phyloP scores from a whole-genome alignment of 2,797 vertebrate genomes.

The Meda fulgida region DNA sequence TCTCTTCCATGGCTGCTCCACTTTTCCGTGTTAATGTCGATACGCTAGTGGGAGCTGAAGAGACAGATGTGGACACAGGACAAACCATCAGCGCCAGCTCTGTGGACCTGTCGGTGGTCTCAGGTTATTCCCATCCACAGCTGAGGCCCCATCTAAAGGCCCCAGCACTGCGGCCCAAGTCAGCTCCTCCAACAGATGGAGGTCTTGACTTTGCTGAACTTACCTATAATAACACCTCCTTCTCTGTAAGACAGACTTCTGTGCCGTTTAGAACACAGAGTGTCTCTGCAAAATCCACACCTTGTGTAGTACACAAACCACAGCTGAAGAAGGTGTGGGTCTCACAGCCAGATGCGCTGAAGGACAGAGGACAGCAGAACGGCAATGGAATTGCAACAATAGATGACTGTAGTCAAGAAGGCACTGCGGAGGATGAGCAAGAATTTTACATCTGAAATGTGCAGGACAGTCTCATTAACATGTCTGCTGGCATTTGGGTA shows the following conservation, averaged over 20 bases:
- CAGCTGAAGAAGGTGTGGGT: constrained; percentile 34
- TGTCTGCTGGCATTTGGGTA: background rate
- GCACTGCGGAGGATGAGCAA: constrained; percentile 72
- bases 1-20: constrained; percentile 65
- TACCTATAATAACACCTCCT: constrained; percentile 40
- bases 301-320: constrained; percentile 42
- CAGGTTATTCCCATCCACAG: constrained; percentile 78
- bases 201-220: constrained; percentile 62
- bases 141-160: constrained; percentile 41
- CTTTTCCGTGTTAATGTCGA: constrained; percentile 83
- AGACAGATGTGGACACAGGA: constrained; percentile 94
- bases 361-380: background rate
- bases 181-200: constrained; percentile 66
- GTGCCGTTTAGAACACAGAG: constrained; percentile 48
- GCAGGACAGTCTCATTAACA: background rate
- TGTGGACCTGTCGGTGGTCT: constrained; percentile 89
- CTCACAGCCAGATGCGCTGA: constrained; percentile 10
- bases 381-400: constrained; percentile 47
- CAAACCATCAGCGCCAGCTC: constrained; percentile 76
- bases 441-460: constrained; percentile 89
- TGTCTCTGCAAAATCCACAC: constrained; percentile 55
- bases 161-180: constrained; percentile 66
- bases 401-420: background rate
- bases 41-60: constrained; percentile 85
- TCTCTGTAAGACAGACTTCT: constrained; percentile 54